Conservation (phyloP, 1,140 invertebrate species). For the Drosophila tsacasi region DNA sequence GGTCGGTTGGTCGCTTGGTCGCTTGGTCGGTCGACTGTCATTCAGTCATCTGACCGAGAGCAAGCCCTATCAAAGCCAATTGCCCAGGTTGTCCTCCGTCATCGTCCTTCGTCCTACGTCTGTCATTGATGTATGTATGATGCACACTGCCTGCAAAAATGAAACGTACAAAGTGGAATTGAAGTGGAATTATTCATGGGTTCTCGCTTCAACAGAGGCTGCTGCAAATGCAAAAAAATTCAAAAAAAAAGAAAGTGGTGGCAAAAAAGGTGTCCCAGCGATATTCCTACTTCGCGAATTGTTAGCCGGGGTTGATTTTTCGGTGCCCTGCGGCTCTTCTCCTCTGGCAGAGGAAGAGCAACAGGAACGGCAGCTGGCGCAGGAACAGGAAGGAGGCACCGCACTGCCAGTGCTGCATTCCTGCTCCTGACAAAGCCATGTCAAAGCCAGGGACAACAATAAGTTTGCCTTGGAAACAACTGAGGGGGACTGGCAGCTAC, state of each 20-base stretch:
- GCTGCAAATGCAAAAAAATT: too few relatives aligned
- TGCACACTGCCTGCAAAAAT: slow-evolving; percentile 66
- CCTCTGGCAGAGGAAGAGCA: slow-evolving; percentile 43
- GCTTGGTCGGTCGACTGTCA: not conserved
- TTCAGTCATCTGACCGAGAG: slow-evolving; percentile 1
- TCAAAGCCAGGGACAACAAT: slow-evolving; percentile 37
- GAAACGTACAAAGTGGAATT: slow-evolving; percentile 80
- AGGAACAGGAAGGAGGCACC: slow-evolving; percentile 39
- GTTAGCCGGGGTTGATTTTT: slow-evolving; percentile 55
- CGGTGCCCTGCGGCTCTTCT: slow-evolving; percentile 28
- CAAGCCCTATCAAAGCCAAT: slow-evolving; percentile 71
- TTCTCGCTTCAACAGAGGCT: slow-evolving; percentile 25
- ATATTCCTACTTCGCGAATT: slow-evolving; percentile 41
- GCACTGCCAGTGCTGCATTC: not conserved
- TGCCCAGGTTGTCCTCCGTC: slow-evolving; percentile 21
- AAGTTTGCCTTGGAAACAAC: slow-evolving; percentile 56
- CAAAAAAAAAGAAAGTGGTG: not conserved
- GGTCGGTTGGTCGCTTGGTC: not conserved
- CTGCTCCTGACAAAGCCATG: slow-evolving; percentile 4
- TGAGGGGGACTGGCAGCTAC: slow-evolving; percentile 29
- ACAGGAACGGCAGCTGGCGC: slow-evolving; percentile 44
- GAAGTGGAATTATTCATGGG: slow-evolving; percentile 81
- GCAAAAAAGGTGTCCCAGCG: not conserved
- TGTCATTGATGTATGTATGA: slow-evolving; percentile 74
- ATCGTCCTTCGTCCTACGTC: slow-evolving; percentile 13